Percentiles rank a stretch among this genome's conserved stretches.
Evolutionary conservation across 2,888 invertebrate species (phyloP).

Genomic region (Julus scandinavius): DNA sequence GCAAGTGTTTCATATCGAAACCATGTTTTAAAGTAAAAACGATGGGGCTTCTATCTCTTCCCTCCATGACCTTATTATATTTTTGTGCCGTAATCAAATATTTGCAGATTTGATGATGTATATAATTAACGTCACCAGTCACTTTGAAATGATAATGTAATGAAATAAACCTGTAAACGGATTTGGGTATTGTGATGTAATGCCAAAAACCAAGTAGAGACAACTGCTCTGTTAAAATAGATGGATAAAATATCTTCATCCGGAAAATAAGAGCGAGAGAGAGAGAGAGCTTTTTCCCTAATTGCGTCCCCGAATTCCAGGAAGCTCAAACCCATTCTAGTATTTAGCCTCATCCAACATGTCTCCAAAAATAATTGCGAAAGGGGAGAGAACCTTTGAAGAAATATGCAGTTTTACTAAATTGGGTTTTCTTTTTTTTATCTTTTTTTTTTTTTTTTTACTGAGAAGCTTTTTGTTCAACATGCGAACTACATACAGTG

Average conservation of each 20-base stretch:
- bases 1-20: too few species aligned
- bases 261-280: too few species aligned
- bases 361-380: not conserved
- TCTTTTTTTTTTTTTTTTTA: too few species aligned
- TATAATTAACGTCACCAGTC: not conserved
- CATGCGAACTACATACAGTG: not conserved
- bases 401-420: not conserved
- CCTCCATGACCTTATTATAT: not conserved
- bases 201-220: not conserved
- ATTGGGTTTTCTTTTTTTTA: not conserved
- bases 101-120: not conserved
- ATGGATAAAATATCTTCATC: not conserved
- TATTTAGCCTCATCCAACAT: not conserved
- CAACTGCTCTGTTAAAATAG: not conserved
- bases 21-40: too few species aligned
- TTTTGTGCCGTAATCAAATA: not conserved
- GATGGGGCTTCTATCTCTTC: not conserved
- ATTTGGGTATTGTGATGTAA: not conserved
- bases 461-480: not conserved
- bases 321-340: not conserved
- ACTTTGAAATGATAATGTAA: not conserved
- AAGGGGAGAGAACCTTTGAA: not conserved
- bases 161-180: not conserved
- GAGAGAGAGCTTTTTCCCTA: not conserved
- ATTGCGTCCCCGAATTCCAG: not conserved